A percentile compares a stretch with the other conserved stretches of the same genome.
Conservation (phyloP, 2,113 vertebrate genomes). For the Puffinus mauretanicus region DNA sequence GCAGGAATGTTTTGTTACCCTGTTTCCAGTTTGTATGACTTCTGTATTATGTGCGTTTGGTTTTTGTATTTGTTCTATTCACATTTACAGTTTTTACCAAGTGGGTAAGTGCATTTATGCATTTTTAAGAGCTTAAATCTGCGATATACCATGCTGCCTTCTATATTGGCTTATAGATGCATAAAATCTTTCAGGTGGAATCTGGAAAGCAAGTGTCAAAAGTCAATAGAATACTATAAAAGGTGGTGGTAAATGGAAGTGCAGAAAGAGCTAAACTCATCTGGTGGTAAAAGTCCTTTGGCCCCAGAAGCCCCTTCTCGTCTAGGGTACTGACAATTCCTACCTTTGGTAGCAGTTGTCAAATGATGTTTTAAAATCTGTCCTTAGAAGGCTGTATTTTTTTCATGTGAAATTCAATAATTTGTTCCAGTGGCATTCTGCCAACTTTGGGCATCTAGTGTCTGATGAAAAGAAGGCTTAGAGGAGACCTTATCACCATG, state of each 20-base stretch:
- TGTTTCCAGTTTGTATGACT: background rate
- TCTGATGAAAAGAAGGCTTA: background rate
- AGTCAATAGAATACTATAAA: background rate
- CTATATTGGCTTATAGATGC: background rate
- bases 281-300: background rate
- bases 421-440: background rate
- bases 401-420: background rate
- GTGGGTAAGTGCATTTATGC: background rate
- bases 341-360: background rate
- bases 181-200: background rate
- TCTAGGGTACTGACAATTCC: background rate
- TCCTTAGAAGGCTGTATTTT: background rate
- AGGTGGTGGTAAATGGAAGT: background rate
- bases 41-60: rapidly evolving
- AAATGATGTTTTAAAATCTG: background rate
- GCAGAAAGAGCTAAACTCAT: background rate
- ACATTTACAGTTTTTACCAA: background rate
- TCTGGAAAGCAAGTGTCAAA: background rate
- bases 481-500: background rate
- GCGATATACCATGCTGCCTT: background rate
- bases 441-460: background rate
- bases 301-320: background rate
- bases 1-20: background rate
- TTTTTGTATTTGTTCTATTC: background rate
- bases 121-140: background rate